Percentiles rank a stretch among this genome's conserved stretches.
These are phyloP conservation scores for Procavia capensis DNA, from an alignment of 2,113 vertebrate genomes.

Conservation along the genomic window DNA sequence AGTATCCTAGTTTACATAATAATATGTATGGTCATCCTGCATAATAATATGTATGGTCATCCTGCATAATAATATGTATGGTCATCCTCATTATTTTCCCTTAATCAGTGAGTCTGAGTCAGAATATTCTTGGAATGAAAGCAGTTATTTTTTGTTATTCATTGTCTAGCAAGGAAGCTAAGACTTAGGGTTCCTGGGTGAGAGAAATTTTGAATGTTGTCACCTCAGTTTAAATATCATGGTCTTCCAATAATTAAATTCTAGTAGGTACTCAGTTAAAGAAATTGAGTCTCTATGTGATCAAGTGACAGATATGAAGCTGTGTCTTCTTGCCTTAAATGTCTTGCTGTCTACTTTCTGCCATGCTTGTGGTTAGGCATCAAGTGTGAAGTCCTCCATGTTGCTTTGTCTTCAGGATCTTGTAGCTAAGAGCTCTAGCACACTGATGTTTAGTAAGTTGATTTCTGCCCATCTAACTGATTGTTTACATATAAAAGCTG, in stretches of 20 bases:
- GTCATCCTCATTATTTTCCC: neutral
- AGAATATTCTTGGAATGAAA: too few relatives aligned
- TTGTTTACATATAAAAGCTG: neutral
- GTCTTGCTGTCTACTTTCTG: neutral
- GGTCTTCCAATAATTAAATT: neutral
- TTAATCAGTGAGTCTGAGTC: neutral
- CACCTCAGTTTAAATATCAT: neutral
- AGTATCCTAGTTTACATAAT: neutral
- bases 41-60: too few relatives aligned
- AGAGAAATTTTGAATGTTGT: neutral
- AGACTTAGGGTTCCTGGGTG: neutral
- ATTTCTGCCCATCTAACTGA: neutral
- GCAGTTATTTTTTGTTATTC: neutral
- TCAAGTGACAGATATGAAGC: neutral
- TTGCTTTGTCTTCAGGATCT: neutral
- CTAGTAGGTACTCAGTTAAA: too few relatives aligned
- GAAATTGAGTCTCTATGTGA: neutral
- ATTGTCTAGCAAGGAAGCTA: neutral
- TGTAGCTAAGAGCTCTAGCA: neutral
- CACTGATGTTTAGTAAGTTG: neutral
- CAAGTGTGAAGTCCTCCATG: rapidly evolving
- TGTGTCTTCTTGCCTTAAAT: neutral
- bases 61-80: neutral
- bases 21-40: too few relatives aligned
- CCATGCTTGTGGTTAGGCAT: rapidly evolving